Evolutionary conservation across 2,888 invertebrate species (phyloP), one percentile per base, ranked within the genome.

Genomic region (Tricholauxania praeusta): DNA sequence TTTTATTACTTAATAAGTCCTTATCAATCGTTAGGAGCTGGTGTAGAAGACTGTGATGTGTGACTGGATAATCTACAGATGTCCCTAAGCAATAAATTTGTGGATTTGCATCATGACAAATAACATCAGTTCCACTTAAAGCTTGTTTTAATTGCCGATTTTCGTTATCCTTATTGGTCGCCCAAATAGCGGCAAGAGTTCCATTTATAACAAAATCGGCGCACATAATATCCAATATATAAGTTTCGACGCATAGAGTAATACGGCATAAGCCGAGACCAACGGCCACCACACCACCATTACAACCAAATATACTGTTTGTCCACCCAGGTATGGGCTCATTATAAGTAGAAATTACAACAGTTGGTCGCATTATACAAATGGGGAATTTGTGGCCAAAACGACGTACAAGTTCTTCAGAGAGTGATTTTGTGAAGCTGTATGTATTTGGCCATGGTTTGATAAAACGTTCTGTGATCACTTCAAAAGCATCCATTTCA

Each of bases 201-300:
- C 79, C 76, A 75, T 82, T 82, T 0, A 79, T 78, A 6, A 82
- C 81, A 74, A 77, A 81, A 74, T 82, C 82, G 3, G 80, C 81
- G 57, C 81, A 81, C 2, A 82, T 76, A 39, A 82, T 74, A 72
- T 80, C 80, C 8, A 77, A 77, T 2, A 77, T 47, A 17, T 59
- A 51, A 3, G 73, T 22, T 4, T 52, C 19, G n/a, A 72, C 22
- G 0, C 71, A 32, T 7, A 72, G 75, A 49, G 80, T 47, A 5
- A 81, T 19, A 47, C 81, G 75, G 8, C 80, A 59, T 2, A 81
- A 69, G 14, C 82, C 82, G 1, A 79, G 32, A 2, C 80, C 81
- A 57, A 71, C 73, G 1, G 80, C 78, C 0, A 78, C 63, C 0
- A 81, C 47, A 3, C 78, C 69, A 1, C 82, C 82, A 73, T 81